Base-by-base conservation (phyloP, 37 sponge, comb jelly and placozoan species). In the Axinella damicornis region DNA sequence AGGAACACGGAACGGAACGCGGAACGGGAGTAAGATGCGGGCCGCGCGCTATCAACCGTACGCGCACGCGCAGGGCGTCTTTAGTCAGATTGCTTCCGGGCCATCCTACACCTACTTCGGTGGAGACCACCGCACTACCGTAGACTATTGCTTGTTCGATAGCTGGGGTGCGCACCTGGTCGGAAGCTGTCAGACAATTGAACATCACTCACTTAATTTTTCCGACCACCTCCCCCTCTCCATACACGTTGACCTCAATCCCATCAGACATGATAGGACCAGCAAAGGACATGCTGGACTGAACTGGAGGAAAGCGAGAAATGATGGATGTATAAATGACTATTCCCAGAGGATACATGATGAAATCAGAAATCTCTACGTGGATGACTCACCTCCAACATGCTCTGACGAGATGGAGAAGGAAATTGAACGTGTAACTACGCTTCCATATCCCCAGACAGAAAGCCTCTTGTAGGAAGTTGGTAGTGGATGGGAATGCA, bases 121-220 rank as follows among this genome's bases (percentile, higher is more conserved):
- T 57, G 74, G 54, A 2, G 9, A 19, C 31, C 30, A 77, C 18
- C 19, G 18, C 6, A 77, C 62, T 5, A 58, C 62, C 57, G 62
- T 77, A 25, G 77, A 77, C 61, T 77, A 77, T 32, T 59, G 33
- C 32, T 4, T 77, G 21, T 6, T 58, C n/a, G 77, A 77, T 31
- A 15, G 33, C 36, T 25, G 25, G 22, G 18, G 21, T 28, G 32
- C 62, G 5, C 21, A 56, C 27, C 5, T 18, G 35, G 31, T 58
- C 22, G 38, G 4, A 2, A 18, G 33, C 28, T 77, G 77, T 58
- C 19, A 30, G 18, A 57, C 28, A 1, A 22, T 32, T 58, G 61
- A 77, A 33, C 60, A 30, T 15, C 60, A 56, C 12, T 62, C 77
- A 32, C 62, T 56, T 4, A 77, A 77, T 34, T 17, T 77, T 15